These are phyloP conservation scores for Ectropis grisescens DNA, from an alignment of 1,140 invertebrate genomes.

Conservation along the genomic window DNA sequence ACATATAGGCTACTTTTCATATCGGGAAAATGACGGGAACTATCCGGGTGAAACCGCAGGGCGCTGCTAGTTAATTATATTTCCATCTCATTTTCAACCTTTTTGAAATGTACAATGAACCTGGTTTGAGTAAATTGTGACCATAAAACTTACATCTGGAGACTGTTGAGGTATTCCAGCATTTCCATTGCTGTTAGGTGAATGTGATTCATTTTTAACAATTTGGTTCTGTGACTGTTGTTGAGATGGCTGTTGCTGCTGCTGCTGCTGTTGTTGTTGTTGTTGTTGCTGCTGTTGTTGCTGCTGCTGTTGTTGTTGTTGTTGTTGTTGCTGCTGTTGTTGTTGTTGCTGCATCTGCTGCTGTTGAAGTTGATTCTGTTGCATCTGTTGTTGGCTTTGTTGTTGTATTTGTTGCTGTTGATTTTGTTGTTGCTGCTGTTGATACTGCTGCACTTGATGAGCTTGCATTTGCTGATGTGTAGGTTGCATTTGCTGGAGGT, in stretches of 20 bases:
- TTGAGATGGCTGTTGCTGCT: conserved; percentile 43
- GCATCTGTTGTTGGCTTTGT: conserved; percentile 26
- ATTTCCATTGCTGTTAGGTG: conserved; percentile 37
- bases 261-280: conserved; percentile 37
- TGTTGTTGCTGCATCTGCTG: conserved; percentile 47
- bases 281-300: conserved; percentile 42
- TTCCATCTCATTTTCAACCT: too few species aligned
- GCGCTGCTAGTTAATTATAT: too few species aligned
- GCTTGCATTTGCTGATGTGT: conserved; percentile 44
- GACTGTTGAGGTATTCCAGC: conserved; percentile 46
- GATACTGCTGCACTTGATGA: conserved; percentile 45
- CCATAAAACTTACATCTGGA: conserved; percentile 50
- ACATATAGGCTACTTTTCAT: too few species aligned
- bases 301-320: conserved; percentile 24
- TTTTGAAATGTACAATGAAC: too few species aligned
- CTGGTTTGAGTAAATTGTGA: too few species aligned
- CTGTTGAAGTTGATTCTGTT: conserved; percentile 24
- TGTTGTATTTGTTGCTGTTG: conserved; percentile 43
- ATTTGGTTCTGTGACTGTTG: conserved; percentile 36
- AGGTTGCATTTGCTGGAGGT: conserved; percentile 29
- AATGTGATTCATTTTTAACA: conserved; percentile 34
- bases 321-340: conserved; percentile 25
- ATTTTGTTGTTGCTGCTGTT: conserved; percentile 32
- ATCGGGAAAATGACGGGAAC: too few species aligned
- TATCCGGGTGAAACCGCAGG: too few species aligned